phyloP scores from a whole-genome alignment of 2,888 invertebrate species.

The Cosmopolites sordidus region DNA sequence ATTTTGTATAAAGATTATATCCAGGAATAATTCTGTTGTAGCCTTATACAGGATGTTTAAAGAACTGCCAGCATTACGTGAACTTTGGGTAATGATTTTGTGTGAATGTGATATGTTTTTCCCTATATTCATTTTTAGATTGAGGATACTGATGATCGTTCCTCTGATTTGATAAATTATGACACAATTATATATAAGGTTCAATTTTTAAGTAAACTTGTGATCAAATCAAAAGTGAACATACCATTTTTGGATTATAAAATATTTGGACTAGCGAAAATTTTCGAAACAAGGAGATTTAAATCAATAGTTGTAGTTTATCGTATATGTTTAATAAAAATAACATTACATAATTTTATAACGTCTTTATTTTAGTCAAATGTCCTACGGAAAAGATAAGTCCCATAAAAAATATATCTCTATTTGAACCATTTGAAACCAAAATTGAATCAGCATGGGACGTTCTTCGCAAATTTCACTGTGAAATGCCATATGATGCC shows the following conservation, averaged over 20 bases:
- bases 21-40: slow-evolving; percentile 9
- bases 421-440: slow-evolving; percentile 26
- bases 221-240: slow-evolving; percentile 30
- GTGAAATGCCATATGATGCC: slow-evolving; percentile 24
- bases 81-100: slow-evolving; percentile 23
- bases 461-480: slow-evolving; percentile 16
- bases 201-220: slow-evolving; percentile 29
- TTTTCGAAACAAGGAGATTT: slow-evolving; percentile 28
- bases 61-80: slow-evolving; percentile 20
- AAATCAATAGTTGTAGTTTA: slow-evolving; percentile 24
- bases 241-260: slow-evolving; percentile 30
- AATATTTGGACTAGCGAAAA: slow-evolving; percentile 28
- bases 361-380: slow-evolving; percentile 3
- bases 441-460: slow-evolving; percentile 25
- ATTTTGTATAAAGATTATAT: slow-evolving; percentile 18
- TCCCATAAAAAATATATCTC: slow-evolving; percentile 19
- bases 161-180: slow-evolving; percentile 23
- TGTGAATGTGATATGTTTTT: too few species aligned
- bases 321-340: slow-evolving; percentile 14
- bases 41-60: slow-evolving; percentile 17
- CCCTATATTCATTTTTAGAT: slow-evolving; percentile 19
- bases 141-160: slow-evolving; percentile 18
- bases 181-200: slow-evolving; percentile 25
- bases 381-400: slow-evolving; percentile 11
- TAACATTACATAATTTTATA: background rate